Conservation (phyloP, 2,113 vertebrate species). For the Poecilia latipinna region DNA sequence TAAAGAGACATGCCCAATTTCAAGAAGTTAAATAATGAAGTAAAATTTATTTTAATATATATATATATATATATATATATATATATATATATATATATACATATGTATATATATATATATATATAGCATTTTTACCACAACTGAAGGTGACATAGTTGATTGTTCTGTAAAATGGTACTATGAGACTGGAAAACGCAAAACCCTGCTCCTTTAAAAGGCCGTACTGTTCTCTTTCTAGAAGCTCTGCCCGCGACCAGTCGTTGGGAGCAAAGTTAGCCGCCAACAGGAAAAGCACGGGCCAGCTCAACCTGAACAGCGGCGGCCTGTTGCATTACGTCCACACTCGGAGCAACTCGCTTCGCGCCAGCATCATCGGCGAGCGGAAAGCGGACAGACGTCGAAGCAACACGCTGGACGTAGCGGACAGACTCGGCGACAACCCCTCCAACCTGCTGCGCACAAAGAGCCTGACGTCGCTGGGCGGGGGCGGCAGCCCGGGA, state of each 20-base stretch:
- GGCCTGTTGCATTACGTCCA: conserved; percentile 84
- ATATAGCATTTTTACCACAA: no score
- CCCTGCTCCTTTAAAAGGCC: neutral
- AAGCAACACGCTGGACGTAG: conserved; percentile 96
- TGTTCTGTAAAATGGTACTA: no score
- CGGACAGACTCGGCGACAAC: conserved; percentile 88
- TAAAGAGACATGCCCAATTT: no score
- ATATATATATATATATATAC: no score
- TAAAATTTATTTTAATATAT: no score
- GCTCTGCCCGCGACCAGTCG: conserved; percentile 86
- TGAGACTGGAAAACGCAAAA: no score
- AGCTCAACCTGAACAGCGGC: conserved; percentile 90
- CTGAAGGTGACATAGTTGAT: no score
- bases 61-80: no score
- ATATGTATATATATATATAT: no score
- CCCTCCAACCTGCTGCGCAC: conserved; percentile 93
- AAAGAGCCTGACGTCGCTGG: conserved; percentile 93
- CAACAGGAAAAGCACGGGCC: conserved; percentile 98
- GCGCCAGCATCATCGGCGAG: conserved; percentile 88
- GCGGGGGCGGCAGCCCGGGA: conserved; percentile 77
- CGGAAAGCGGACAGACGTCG: conserved; percentile 87
- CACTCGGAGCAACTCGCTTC: conserved; percentile 91
- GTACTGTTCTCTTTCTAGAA: conserved; percentile 66
- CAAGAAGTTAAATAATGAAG: no score
- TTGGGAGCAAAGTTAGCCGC: conserved; percentile 93